These are phyloP conservation scores for Sclerurus mexicanus DNA, from an alignment of 2,113 vertebrate genomes.

Conservation along the genomic window DNA sequence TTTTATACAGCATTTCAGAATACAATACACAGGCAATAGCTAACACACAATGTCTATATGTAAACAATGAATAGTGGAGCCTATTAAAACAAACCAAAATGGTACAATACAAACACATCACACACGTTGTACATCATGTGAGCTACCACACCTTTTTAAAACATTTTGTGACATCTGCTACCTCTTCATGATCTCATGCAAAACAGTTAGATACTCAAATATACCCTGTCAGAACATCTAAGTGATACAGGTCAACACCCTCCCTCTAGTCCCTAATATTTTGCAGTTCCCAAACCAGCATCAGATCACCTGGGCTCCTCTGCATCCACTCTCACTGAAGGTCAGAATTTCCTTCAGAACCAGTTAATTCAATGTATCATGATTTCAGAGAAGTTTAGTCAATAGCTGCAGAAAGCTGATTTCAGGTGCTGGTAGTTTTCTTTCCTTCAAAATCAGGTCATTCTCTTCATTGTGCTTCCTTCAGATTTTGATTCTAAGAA, in stretches of 20 bases:
- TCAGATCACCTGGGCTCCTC: conserved; percentile 54
- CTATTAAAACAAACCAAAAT: conserved; percentile 12
- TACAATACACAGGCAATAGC: background rate
- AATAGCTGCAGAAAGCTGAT: conserved; percentile 55
- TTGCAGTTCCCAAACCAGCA: background rate
- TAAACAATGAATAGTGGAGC: background rate
- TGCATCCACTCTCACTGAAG: conserved; percentile 58
- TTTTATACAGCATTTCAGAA: conserved; percentile 50
- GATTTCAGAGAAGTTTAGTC: conserved; percentile 53
- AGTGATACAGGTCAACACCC: background rate
- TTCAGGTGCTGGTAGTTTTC: conserved; percentile 51
- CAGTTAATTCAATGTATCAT: conserved; percentile 41
- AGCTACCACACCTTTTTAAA: background rate
- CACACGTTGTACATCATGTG: background rate
- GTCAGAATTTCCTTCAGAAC: conserved; percentile 59
- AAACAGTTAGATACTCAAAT: conserved; percentile 6
- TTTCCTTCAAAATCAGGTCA: conserved; percentile 54
- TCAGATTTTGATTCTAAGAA: conserved; percentile 56
- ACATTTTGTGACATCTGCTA: background rate
- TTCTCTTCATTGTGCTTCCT: conserved; percentile 59
- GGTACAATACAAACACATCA: background rate
- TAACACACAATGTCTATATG: conserved; percentile 25
- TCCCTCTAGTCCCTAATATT: conserved; percentile 13
- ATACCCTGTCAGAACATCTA: background rate
- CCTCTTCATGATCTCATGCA: conserved; percentile 36